Conservation (phyloP, 2,888 invertebrate genomes). For the Cerastis leucographa region DNA sequence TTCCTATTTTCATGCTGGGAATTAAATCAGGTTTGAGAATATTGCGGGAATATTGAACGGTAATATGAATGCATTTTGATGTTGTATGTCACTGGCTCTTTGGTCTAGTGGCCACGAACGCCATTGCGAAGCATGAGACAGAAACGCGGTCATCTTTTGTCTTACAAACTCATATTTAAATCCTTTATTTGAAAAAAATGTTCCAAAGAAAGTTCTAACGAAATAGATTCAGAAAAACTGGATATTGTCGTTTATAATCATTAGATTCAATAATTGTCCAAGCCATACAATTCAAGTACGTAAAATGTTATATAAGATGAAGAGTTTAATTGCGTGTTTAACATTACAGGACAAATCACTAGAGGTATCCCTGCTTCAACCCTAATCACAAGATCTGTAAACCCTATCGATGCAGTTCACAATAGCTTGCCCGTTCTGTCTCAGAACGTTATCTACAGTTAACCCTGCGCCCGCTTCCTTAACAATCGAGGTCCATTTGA, state of each 20-base stretch:
- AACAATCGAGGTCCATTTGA: slow-evolving; percentile 50
- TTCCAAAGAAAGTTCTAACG: not conserved
- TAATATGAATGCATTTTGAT: not conserved
- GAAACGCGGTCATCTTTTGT: too few species aligned
- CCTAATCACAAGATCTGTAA: slow-evolving; percentile 27
- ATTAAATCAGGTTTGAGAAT: slow-evolving; percentile 31
- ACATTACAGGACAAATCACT: not conserved
- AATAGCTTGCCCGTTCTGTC: slow-evolving; percentile 34
- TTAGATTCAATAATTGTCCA: not conserved
- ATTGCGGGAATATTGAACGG: slow-evolving; percentile 8
- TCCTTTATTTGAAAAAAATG: too few species aligned
- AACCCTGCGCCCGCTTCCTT: slow-evolving; percentile 40
- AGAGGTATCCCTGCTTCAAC: not conserved
- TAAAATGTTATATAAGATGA: not conserved
- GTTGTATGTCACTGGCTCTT: too few species aligned
- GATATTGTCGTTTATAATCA: not conserved
- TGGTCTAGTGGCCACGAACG: too few species aligned
- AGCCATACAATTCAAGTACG: not conserved
- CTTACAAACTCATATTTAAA: too few species aligned
- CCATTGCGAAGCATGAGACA: too few species aligned
- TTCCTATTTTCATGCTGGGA: slow-evolving; percentile 46
- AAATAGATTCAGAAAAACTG: not conserved
- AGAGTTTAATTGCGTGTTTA: not conserved
- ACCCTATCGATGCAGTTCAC: slow-evolving; percentile 30
- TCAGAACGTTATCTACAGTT: slow-evolving; percentile 46